These are phyloP conservation scores for Oreochromis grahami DNA, from an alignment of 2,797 vertebrate species.

Conservation along the genomic window DNA sequence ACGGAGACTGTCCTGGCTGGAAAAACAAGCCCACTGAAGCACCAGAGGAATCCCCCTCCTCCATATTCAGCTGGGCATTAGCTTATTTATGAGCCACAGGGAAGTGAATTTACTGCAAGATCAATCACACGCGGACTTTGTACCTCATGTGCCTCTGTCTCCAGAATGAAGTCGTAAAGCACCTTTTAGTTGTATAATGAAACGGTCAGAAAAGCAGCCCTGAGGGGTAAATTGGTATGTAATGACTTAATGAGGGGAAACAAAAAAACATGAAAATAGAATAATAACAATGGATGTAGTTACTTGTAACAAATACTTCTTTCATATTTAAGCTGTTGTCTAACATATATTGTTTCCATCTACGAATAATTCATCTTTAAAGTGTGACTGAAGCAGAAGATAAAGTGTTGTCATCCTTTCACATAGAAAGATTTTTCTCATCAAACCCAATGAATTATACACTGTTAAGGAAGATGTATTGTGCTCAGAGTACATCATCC, in stretches of 20 bases:
- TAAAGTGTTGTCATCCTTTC: neutral
- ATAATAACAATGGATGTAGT: neutral
- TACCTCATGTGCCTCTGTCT: conserved; percentile 54
- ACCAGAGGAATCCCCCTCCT: conserved; percentile 68
- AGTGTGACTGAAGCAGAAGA: neutral
- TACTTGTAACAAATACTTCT: neutral
- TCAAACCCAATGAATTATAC: conserved; percentile 34
- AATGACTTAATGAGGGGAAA: conserved; percentile 45
- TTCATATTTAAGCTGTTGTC: neutral
- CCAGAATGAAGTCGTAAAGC: conserved; percentile 66
- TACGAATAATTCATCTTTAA: neutral
- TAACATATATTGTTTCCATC: neutral
- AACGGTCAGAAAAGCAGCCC: conserved; percentile 61
- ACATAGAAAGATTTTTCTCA: conserved; percentile 1
- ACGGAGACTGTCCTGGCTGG: conserved; percentile 66
- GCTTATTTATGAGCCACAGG: conserved; percentile 74
- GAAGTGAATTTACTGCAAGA: conserved; percentile 73
- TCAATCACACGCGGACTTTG: conserved; percentile 71
- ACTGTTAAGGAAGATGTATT: conserved; percentile 58
- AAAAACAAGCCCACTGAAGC: conserved; percentile 68
- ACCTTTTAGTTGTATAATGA: conserved; percentile 69
- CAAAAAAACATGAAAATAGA: conserved; percentile 1
- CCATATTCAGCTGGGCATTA: conserved; percentile 73
- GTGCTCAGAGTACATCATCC: conserved; percentile 52
- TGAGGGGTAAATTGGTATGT: conserved; percentile 58